Percentiles rank a stretch among this genome's conserved stretches.
phyloP scores from a whole-genome alignment of 2,797 vertebrate species.

The Pangasius djambal region DNA sequence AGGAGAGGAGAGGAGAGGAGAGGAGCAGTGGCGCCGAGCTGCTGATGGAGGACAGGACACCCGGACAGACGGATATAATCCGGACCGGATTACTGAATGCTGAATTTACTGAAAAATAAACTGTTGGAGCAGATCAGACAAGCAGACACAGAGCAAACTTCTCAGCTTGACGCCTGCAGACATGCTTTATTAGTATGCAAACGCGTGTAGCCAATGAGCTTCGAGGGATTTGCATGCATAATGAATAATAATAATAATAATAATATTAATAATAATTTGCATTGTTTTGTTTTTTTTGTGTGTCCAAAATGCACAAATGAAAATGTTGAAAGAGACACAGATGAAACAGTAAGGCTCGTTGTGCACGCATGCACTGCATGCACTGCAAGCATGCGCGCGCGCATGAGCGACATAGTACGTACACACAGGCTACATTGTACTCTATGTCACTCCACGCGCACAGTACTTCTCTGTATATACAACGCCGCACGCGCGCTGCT shows the following conservation, averaged over 20 bases:
- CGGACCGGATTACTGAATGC: not conserved
- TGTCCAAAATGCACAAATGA: not conserved
- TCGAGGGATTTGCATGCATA: not conserved
- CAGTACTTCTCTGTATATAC: not conserved
- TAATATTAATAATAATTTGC: not conserved
- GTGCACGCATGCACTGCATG: no score
- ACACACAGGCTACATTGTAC: conserved; percentile 17
- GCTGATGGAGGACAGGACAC: not conserved
- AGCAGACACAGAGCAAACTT: conserved; percentile 6
- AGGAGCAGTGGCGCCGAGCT: not conserved
- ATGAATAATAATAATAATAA: not conserved
- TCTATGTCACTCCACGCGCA: not conserved
- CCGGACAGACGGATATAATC: not conserved
- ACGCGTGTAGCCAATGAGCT: not conserved
- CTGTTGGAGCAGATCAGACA: not conserved
- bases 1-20: conserved; percentile 15
- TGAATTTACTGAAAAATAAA: not conserved
- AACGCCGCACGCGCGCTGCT: not conserved
- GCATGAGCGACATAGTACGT: not conserved
- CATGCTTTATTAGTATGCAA: not conserved
- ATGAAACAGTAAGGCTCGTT: not conserved
- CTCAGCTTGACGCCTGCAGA: conserved; percentile 1
- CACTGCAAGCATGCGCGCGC: not conserved
- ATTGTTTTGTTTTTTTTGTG: not conserved
- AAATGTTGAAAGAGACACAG: not conserved